Conservation (phyloP, 2,113 vertebrate genomes). For the Carassius carassius region DNA sequence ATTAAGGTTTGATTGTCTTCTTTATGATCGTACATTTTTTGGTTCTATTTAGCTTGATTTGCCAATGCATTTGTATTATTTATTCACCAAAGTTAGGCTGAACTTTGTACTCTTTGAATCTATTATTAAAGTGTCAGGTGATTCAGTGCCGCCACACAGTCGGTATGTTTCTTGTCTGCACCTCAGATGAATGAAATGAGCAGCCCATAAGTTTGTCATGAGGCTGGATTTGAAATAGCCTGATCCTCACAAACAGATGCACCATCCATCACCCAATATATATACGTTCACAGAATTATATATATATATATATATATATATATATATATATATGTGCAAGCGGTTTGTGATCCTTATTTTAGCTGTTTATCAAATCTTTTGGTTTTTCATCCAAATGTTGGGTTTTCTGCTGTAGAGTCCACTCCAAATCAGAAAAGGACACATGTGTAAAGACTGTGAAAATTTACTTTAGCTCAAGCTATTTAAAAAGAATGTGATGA, state of each 20-base stretch:
- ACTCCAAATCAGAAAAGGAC: background rate
- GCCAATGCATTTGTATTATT: background rate
- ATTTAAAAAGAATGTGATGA: background rate
- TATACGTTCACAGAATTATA: background rate
- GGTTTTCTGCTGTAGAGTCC: background rate
- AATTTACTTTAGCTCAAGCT: background rate
- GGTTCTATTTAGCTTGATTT: background rate
- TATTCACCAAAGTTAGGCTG: background rate
- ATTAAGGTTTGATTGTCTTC: background rate
- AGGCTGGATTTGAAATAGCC: background rate
- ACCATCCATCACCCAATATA: background rate
- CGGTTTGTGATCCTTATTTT: background rate
- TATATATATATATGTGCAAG: background rate
- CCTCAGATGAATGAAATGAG: constrained; percentile 4
- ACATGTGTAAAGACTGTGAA: background rate
- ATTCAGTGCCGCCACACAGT: background rate
- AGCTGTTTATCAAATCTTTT: background rate
- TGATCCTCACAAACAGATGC: background rate
- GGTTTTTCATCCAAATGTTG: background rate
- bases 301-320: too few species aligned
- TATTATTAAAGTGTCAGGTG: constrained; percentile 33
- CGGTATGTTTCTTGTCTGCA: constrained; percentile 4
- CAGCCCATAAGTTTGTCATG: background rate
- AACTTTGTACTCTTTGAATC: background rate
- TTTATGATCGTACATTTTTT: background rate